Evolutionary conservation across 2,888 invertebrate species (phyloP), one percentile per base, ranked within the genome.

Genomic region (Hyles lineata): DNA sequence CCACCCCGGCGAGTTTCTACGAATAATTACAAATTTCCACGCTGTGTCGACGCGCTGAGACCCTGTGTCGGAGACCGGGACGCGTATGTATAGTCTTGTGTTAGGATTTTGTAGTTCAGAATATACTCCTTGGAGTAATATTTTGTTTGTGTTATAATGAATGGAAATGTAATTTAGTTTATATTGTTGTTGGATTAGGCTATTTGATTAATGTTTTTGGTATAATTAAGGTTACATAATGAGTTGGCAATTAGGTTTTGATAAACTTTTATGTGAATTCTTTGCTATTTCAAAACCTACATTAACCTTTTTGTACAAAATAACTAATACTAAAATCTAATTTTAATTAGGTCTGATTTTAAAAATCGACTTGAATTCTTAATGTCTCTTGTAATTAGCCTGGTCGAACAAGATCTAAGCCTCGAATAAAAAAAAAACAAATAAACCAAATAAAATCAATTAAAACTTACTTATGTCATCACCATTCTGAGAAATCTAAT

Each of bases 51-150:
- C 23, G 8, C 50, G 52, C 73, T 61, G 70, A 58, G 19, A 58
- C 70, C 60, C 67, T 72, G 43, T 43, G 43, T 43, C 43, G 15
- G 43, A 43, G 43, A 15, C 69, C 35, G 32, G 67, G 59, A 25
- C 9, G 61, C 71, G 70, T 70, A 74, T 76, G 76, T 71, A 72
- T 70, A 63, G 63, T 52, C 29, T 29, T 50, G 70, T 76, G 75
- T 78, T 76, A 79, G 78, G 74, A 74, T 73, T 72, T 76, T 74
- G 72, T 77, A 76, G 77, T 80, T 79, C 72, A 77, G 76, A 76
- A 75, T 76, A 77, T 77, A 76, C 75, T 77, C 74, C 74, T 72
- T 73, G 69, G 75, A 74, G 73, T 77, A 55, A 50, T 59, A 76
- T 77, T 78, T 76, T 71, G 75, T 76, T 76, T 32, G 52, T 61